Evolutionary conservation across 2,113 vertebrate species (phyloP), one percentile per base, ranked within the genome.

Genomic region (Numida meleagris): DNA sequence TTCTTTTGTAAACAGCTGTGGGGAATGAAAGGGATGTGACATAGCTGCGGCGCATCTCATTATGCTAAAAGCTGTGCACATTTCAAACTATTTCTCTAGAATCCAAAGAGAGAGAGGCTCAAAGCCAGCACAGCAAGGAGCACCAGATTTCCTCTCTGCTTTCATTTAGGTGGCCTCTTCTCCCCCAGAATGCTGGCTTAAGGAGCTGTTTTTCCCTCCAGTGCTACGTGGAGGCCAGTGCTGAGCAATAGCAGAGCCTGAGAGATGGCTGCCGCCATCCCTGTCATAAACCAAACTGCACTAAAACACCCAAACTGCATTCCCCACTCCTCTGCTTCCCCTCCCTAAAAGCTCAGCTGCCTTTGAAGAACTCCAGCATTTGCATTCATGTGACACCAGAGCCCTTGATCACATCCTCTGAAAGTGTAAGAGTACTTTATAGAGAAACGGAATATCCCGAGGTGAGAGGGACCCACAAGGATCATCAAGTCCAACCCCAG

Each of bases 1-100:
- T 6, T 24, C 75, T 90, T 95, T 92, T 68, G 81, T 94, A 87
- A 95, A 93, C 96, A 95, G 93, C 93, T 95, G 84, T 91, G 50
- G 78, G 75, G 61, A 96, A 89, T 89, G 58, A 93, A 95, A 91
- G 83, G 82, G 68, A 86, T 94, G 79, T 78, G 74, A 84, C 87
- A 87, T 91, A 88, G 76, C 93, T 95, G 92, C 82, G 89, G 71
- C 15, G 12, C 75, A 90, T 84, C 88, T 88, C 65, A 65, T 73
- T 86, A 77, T 85, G 68, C 88, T 93, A 51, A 89, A 80, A 89
- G 78, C 31, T 57, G 78, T 14, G 84, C 66, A 38, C 62, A 14
- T 84, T 95, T 93, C 58, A 88, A 93, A 93, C 74, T 59, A 43
- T 48, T 95, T 67, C 51, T 55, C 91, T 86, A 75, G 82, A 61